These are phyloP conservation scores for Sisor rabdophorus DNA, from an alignment of 2,113 vertebrate species.

Conservation along the genomic window DNA sequence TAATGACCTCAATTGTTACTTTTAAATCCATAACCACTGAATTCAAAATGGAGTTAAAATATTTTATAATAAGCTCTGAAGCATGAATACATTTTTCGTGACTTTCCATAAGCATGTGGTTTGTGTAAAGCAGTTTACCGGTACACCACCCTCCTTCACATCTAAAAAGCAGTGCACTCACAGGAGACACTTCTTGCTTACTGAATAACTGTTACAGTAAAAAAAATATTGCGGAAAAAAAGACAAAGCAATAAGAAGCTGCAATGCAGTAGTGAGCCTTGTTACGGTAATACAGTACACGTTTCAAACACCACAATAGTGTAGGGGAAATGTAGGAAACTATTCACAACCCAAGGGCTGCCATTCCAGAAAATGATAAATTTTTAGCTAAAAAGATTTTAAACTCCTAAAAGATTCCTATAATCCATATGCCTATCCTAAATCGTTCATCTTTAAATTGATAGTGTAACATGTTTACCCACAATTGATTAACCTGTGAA, in stretches of 20 bases:
- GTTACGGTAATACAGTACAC: neutral
- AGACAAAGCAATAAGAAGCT: slow-evolving; percentile 11
- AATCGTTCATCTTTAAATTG: too few species aligned
- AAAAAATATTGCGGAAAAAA: neutral
- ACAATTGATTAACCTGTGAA: too few species aligned
- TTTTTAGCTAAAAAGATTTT: too few species aligned
- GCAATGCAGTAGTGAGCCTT: slow-evolving; percentile 10
- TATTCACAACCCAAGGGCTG: neutral
- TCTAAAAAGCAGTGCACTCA: neutral
- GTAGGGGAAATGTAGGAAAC: too few species aligned
- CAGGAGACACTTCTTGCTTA: neutral
- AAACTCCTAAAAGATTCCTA: too few species aligned
- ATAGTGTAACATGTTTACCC: too few species aligned
- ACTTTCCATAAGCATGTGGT: neutral
- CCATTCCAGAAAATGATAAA: too few species aligned
- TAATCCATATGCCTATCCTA: too few species aligned
- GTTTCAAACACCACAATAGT: too few species aligned
- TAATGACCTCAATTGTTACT: neutral
- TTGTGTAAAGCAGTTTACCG: neutral
- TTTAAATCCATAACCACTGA: neutral
- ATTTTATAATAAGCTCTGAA: neutral
- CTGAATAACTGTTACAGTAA: neutral
- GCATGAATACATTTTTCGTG: neutral
- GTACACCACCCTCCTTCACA: neutral
- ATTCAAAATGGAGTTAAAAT: neutral